Conservation (phyloP, 2,797 vertebrate species). For the Phoeniculus purpureus region DNA sequence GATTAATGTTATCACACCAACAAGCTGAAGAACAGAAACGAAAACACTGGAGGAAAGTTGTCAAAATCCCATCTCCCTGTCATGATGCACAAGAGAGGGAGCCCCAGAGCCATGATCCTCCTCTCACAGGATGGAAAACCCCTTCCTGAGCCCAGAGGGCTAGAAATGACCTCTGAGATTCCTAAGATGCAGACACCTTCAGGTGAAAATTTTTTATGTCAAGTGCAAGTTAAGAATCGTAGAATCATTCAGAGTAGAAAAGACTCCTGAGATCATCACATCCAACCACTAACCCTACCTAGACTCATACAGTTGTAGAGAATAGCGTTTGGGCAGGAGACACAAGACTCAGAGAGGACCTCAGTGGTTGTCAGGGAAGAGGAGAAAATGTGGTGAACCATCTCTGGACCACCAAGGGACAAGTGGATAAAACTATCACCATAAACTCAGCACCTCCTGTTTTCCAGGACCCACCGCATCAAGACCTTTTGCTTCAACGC, state of each 20-base stretch:
- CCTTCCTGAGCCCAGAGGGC: background rate
- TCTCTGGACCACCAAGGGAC: rapidly evolving
- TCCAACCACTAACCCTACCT: too few relatives aligned
- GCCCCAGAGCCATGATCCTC: background rate
- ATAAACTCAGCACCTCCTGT: background rate
- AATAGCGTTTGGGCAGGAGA: background rate
- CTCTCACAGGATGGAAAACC: background rate
- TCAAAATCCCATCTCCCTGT: background rate
- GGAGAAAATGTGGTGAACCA: background rate
- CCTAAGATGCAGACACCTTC: background rate
- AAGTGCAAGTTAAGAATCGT: background rate
- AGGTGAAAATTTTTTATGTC: background rate
- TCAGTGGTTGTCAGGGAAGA: background rate
- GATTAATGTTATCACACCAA: conserved; percentile 71
- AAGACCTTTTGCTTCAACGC: background rate
- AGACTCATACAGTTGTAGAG: background rate
- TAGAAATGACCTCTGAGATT: background rate
- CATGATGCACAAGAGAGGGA: background rate
- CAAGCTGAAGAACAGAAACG: conserved; percentile 53
- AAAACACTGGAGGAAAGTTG: conserved; percentile 45
- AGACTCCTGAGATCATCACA: too few relatives aligned
- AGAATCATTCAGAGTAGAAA: too few relatives aligned
- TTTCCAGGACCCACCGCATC: background rate
- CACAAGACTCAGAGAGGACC: background rate
- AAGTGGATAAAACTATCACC: background rate